A percentile compares a stretch with the other conserved stretches of the same genome.
These are phyloP conservation scores for Typhlichthys subterraneus DNA, from an alignment of 2,797 vertebrate genomes.

Conservation along the genomic window DNA sequence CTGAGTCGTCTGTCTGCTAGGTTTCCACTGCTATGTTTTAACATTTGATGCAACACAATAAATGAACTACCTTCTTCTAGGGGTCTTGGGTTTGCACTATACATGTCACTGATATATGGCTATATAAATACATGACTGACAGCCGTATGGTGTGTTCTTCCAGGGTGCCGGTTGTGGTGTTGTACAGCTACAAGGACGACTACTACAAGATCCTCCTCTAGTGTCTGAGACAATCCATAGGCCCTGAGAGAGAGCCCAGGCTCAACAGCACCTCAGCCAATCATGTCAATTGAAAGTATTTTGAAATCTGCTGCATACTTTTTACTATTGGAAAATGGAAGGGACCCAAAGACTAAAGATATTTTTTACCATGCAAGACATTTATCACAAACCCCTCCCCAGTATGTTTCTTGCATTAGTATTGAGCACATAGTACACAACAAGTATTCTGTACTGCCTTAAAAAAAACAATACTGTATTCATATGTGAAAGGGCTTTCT, in stretches of 20 bases:
- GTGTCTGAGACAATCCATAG: conserved; percentile 24
- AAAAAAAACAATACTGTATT: conserved; percentile 23
- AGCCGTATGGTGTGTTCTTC: conserved; percentile 42
- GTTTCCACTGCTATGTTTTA: background rate
- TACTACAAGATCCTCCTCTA: conserved; percentile 94
- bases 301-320: conserved; percentile 5
- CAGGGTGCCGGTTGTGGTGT: conserved; percentile 88
- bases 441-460: conserved; percentile 49
- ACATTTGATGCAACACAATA: background rate
- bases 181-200: conserved; percentile 95
- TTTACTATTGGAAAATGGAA: conserved; percentile 23
- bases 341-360: conserved; percentile 23
- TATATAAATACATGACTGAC: background rate
- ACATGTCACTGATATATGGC: too few relatives aligned
- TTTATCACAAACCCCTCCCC: conserved; percentile 24
- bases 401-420: conserved; percentile 25
- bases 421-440: conserved; percentile 1
- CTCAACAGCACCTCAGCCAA: conserved; percentile 9
- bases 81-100: background rate
- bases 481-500: conserved; percentile 42
- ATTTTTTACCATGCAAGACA: conserved; percentile 5
- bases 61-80: too few relatives aligned
- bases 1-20: background rate
- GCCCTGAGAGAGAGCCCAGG: conserved; percentile 3
- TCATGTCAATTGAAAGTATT: conserved; percentile 16